phyloP scores from a whole-genome alignment of 2,888 invertebrate genomes.

The Papilio protenor region DNA sequence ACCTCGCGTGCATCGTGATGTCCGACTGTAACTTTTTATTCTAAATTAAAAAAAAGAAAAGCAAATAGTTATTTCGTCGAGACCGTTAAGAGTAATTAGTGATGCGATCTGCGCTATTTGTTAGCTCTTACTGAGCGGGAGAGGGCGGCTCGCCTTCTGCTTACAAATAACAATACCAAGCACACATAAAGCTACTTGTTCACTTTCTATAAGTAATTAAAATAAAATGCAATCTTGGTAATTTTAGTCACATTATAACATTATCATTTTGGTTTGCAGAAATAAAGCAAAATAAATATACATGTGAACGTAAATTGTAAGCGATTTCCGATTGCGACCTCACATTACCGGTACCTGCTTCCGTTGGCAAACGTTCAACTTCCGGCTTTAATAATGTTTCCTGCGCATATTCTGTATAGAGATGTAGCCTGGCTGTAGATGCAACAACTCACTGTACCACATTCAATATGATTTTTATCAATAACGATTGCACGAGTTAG shows the following conservation, averaged over 20 bases:
- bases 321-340: background rate
- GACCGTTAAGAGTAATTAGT: background rate
- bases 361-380: background rate
- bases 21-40: too few relatives aligned
- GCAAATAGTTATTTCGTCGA: background rate
- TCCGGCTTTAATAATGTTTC: slow-evolving; percentile 2
- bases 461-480: too few relatives aligned
- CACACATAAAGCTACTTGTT: background rate
- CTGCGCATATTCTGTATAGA: background rate
- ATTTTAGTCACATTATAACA: background rate
- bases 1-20: too few relatives aligned
- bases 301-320: background rate
- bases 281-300: background rate
- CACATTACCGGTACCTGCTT: background rate
- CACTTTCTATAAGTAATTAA: background rate
- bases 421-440: too few relatives aligned
- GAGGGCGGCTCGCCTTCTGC: background rate
- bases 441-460: too few relatives aligned
- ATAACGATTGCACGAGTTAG: too few relatives aligned
- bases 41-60: too few relatives aligned
- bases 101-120: background rate
- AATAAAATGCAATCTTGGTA: background rate
- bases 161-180: background rate
- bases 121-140: background rate
- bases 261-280: background rate